Percentiles rank a stretch among this genome's conserved stretches.
These are phyloP conservation scores for Staurois parvus DNA, from an alignment of 2,797 vertebrate species.

Conservation along the genomic window DNA sequence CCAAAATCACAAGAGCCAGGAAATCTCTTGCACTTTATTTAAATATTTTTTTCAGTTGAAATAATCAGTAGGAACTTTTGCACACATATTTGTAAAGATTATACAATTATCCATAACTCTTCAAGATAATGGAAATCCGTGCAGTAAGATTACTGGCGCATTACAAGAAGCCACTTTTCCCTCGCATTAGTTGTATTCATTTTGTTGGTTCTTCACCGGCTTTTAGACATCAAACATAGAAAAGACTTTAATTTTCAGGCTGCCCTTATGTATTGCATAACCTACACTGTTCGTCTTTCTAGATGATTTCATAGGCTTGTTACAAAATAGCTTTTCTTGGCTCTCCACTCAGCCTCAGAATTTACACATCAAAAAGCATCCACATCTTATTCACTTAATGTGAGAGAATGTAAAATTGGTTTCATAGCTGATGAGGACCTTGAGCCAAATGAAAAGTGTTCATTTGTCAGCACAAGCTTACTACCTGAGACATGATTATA, in stretches of 20 bases:
- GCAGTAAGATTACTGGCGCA: not conserved
- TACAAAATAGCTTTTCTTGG: conserved; percentile 81
- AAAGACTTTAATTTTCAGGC: conserved; percentile 4
- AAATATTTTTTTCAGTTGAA: no score
- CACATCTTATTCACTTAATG: conserved; percentile 87
- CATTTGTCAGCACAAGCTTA: conserved; percentile 86
- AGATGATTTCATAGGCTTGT: conserved; percentile 38
- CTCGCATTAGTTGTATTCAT: conserved; percentile 1
- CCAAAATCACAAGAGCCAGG: no score
- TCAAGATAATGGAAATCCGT: no score
- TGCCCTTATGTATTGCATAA: not conserved
- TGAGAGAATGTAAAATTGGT: conserved; percentile 87
- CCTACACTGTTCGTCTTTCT: not conserved
- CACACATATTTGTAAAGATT: no score
- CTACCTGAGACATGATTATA: conserved; percentile 85
- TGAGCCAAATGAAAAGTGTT: conserved; percentile 88
- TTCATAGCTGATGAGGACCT: conserved; percentile 86
- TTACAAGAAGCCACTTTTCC: not conserved
- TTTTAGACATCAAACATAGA: not conserved
- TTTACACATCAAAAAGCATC: conserved; percentile 87
- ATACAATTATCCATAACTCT: no score
- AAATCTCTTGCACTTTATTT: no score
- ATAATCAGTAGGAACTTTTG: no score
- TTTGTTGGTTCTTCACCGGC: not conserved
- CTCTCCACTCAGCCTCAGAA: conserved; percentile 80